phyloP scores from a whole-genome alignment of 2,113 vertebrate species.

The Oryzias melastigma region DNA sequence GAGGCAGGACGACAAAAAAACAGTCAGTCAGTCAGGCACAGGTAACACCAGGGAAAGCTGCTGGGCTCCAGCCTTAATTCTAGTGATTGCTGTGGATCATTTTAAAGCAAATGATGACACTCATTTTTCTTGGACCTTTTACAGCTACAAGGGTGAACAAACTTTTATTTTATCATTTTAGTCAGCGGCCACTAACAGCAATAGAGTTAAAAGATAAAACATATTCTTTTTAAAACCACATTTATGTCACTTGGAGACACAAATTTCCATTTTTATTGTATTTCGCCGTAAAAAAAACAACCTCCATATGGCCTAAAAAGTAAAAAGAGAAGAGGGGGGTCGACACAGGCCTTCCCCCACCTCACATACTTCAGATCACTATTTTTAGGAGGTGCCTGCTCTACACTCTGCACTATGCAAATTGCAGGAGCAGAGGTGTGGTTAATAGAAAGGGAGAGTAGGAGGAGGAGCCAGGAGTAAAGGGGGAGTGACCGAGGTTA shows the following conservation, averaged over 20 bases:
- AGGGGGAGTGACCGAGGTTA: constrained; percentile 20
- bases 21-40: not conserved
- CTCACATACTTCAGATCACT: constrained; percentile 63
- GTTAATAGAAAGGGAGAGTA: constrained; percentile 25
- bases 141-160: no score
- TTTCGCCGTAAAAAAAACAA: not conserved
- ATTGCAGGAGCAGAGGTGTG: constrained; percentile 48
- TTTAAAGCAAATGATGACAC: no score
- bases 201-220: no score
- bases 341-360: constrained; percentile 43
- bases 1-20: constrained; percentile 8
- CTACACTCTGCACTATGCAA: constrained; percentile 47
- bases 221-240: no score
- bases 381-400: constrained; percentile 69
- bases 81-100: no score
- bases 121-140: no score
- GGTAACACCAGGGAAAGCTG: not conserved
- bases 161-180: no score
- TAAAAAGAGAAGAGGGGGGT: constrained; percentile 32
- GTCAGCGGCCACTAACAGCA: no score
- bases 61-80: no score
- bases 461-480: constrained; percentile 25
- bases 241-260: no score
- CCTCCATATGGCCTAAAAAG: constrained; percentile 36
- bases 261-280: not conserved